Conservation (phyloP, 1,140 invertebrate genomes). For the Luehdorfia chinensis region DNA sequence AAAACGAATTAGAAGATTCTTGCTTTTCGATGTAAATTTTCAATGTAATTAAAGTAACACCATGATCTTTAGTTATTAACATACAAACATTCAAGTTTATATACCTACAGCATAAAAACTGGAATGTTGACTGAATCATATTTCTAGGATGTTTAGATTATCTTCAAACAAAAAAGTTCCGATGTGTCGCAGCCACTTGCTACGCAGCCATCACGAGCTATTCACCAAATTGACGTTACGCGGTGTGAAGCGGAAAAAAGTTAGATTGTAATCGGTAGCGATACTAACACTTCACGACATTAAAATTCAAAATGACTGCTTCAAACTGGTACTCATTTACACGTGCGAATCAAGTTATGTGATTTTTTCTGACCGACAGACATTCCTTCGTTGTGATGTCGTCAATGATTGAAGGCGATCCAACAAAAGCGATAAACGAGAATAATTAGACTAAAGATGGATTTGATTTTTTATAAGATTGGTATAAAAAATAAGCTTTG, state of each 20-base stretch:
- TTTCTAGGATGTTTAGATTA: neutral
- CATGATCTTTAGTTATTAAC: no score
- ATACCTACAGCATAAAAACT: no score
- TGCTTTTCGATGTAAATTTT: no score
- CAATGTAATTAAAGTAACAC: no score
- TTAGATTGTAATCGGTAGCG: conserved; percentile 1
- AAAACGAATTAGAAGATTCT: neutral
- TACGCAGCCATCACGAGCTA: no score
- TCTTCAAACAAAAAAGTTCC: conserved; percentile 2
- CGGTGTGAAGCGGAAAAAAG: neutral
- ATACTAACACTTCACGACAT: conserved; percentile 1
- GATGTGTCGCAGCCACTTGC: conserved; percentile 3
- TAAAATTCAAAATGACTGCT: neutral
- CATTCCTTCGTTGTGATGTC: neutral
- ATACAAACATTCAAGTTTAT: no score
- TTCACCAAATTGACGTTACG: neutral
- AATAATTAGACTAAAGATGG: no score
- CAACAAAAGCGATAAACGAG: neutral
- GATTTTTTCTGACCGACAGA: conserved; percentile 4
- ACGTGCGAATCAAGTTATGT: neutral
- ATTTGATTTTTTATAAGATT: no score
- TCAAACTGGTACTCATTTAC: conserved; percentile 5
- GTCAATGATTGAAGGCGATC: neutral
- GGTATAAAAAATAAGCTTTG: no score
- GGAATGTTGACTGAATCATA: neutral